Evolutionary conservation across 2,888 invertebrate species (phyloP).

Genomic region (Odontomyia ornata): DNA sequence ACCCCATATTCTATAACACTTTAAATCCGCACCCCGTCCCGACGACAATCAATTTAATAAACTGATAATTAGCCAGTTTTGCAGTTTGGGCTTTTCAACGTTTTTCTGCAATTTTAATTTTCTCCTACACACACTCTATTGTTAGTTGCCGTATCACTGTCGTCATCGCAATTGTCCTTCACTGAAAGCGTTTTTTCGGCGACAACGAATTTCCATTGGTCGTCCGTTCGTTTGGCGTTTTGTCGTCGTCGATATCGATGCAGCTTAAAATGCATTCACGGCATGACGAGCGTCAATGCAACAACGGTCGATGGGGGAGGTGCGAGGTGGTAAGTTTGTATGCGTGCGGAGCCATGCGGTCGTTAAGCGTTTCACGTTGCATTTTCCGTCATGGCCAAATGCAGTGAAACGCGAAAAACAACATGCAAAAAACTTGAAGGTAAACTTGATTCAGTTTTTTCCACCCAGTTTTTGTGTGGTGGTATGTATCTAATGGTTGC

Average conservation of each 20-base stretch:
- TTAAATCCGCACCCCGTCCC: too few relatives aligned
- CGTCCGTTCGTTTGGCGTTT: slow-evolving; percentile 21
- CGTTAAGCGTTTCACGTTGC: slow-evolving; percentile 46
- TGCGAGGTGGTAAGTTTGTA: slow-evolving; percentile 1
- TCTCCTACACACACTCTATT: not conserved
- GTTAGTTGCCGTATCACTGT: too few relatives aligned
- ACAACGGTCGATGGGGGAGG: too few relatives aligned
- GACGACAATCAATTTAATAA: too few relatives aligned
- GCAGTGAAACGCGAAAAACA: slow-evolving; percentile 44
- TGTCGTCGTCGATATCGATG: slow-evolving; percentile 27
- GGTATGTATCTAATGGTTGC: slow-evolving; percentile 29
- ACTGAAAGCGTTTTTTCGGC: slow-evolving; percentile 4
- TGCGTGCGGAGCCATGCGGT: slow-evolving; percentile 25
- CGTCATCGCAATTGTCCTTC: slow-evolving; percentile 2
- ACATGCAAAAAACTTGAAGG: slow-evolving; percentile 44
- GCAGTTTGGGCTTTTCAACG: not conserved
- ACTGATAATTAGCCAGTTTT: too few relatives aligned
- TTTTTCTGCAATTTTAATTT: slow-evolving; percentile 11
- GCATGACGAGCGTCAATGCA: not conserved
- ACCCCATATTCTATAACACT: too few relatives aligned
- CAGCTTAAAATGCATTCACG: slow-evolving; percentile 13
- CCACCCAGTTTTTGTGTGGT: slow-evolving; percentile 35
- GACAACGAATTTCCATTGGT: slow-evolving; percentile 15
- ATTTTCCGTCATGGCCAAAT: slow-evolving; percentile 49
- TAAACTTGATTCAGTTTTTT: slow-evolving; percentile 50